These are phyloP conservation scores for Diarsia mendica DNA, from an alignment of 2,888 invertebrate species.

Conservation along the genomic window DNA sequence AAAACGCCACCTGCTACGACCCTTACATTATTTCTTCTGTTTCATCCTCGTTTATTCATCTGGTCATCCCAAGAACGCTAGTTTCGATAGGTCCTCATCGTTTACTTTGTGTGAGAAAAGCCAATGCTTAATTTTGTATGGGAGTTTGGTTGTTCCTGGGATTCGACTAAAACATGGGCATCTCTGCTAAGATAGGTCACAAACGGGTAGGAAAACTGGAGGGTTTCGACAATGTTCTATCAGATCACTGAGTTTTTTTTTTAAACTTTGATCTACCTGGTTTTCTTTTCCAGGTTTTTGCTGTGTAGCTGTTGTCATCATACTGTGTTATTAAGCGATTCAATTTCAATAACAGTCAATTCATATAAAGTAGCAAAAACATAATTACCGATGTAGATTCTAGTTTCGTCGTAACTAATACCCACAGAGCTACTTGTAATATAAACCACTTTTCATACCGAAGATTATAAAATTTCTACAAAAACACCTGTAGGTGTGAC, in stretches of 20 bases:
- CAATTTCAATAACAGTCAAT: too few species aligned
- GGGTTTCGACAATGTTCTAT: too few species aligned
- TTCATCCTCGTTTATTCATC: neutral
- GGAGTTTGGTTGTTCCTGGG: too few species aligned
- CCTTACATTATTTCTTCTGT: neutral
- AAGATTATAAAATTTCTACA: neutral
- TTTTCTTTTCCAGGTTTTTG: neutral
- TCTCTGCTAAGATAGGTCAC: too few species aligned
- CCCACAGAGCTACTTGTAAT: neutral
- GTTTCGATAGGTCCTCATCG: neutral
- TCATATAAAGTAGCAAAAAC: neutral
- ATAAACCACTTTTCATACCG: neutral
- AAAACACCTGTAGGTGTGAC: neutral
- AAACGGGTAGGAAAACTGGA: too few species aligned
- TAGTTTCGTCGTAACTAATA: slow-evolving; percentile 10
- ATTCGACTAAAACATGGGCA: too few species aligned
- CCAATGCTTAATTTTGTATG: neutral
- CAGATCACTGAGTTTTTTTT: too few species aligned
- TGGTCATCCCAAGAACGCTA: neutral
- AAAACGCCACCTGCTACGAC: neutral
- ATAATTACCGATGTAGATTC: too few species aligned
- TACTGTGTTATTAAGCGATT: too few species aligned
- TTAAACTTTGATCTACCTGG: neutral
- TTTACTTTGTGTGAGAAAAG: neutral
- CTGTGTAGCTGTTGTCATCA: too few species aligned